Evolutionary conservation across 2,888 invertebrate genomes (phyloP), one percentile per base, ranked within the genome.

Genomic region (Pedicia rivosa): DNA sequence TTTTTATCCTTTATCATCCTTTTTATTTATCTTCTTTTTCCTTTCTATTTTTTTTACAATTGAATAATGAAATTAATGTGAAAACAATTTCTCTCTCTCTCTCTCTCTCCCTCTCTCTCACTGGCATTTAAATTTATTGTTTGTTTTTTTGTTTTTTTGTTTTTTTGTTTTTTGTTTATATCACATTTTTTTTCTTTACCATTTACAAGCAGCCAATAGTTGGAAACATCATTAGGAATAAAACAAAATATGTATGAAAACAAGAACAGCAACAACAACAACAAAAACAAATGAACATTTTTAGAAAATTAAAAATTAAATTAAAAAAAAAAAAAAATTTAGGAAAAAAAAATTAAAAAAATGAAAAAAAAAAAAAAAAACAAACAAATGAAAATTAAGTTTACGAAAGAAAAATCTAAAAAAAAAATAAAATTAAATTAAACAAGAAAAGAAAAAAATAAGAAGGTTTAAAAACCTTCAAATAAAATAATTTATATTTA

Each of bases 181-280:
- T n/a, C 28, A 30, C 39, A 37, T 35, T 37, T 41, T 38, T 40
- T 19, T 39, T 34, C 37, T 17, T 37, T 36, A 37, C 34, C 42
- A 14, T 33, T 30, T 20, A 15, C 35, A 60, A 65, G 43, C 68
- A 79, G 84, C 84, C 55, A 84, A 83, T 68, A 84, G 75, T 68
- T 84, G 84, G 84, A 82, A 80, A 66, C 81, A 81, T 60, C 80
- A 80, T 65, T 78, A 54, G 49, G 20, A 35, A 36, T 33, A 26
- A 24, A 10, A 24, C n/a, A 24, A 8, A n/a, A 24, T 24, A 24
- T 24, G n/a, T 24, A 24, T 24, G 24, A 10, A 24, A 10, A 24
- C n/a, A n/a, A n/a, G n/a, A n/a, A n/a, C n/a, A n/a, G n/a, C n/a
- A n/a, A n/a, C n/a, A n/a, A n/a, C n/a, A n/a, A n/a, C 13, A 24